Conservation (phyloP, 2,797 vertebrate species). For the Aselliscus stoliczkanus region DNA sequence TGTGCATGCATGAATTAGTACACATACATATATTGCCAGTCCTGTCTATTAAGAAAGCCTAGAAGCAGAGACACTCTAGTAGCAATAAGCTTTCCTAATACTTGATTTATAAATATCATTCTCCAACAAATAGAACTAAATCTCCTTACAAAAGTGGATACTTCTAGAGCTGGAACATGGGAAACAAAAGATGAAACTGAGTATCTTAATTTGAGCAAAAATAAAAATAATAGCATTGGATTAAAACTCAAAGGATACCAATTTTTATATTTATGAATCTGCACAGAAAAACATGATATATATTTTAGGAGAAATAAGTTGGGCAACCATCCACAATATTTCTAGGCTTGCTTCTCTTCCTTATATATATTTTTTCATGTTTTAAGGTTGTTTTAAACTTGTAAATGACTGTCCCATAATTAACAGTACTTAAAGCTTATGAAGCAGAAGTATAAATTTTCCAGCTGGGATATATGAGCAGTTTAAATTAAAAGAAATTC, state of each 20-base stretch:
- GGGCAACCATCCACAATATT: background rate
- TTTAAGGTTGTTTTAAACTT: background rate
- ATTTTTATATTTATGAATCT: background rate
- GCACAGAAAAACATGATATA: background rate
- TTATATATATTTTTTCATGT: background rate
- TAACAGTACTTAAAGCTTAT: conserved; percentile 63
- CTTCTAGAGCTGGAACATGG: background rate
- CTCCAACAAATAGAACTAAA: background rate
- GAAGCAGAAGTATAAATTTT: conserved; percentile 52
- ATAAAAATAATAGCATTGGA: background rate
- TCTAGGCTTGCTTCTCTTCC: background rate
- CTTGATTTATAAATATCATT: background rate
- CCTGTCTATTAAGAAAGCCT: background rate
- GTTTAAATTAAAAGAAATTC: conserved; percentile 38
- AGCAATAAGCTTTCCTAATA: background rate
- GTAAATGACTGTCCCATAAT: conserved; percentile 37
- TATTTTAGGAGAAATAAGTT: background rate
- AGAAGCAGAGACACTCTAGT: background rate
- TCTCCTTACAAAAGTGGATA: background rate
- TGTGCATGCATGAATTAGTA: background rate
- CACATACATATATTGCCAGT: background rate
- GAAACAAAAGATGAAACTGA: background rate
- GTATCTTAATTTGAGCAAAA: background rate
- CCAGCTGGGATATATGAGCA: conserved; percentile 30
- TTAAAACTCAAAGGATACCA: background rate